Conservation (phyloP, 1,140 invertebrate genomes). For the Hydropsyche tenuis region DNA sequence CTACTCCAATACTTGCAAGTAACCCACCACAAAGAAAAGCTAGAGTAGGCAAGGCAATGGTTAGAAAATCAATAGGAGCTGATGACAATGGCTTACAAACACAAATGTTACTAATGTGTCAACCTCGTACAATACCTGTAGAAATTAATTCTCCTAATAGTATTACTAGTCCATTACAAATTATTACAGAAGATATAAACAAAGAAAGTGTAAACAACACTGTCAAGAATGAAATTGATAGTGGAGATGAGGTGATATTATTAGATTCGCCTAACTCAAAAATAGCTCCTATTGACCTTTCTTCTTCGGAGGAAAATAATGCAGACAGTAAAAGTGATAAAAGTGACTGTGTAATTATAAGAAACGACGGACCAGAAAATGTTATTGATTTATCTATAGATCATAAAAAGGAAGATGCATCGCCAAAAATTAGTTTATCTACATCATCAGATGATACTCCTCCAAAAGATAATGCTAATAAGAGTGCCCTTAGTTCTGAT, state of each 20-base stretch:
- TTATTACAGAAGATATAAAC: slow-evolving; percentile 48
- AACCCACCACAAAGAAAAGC: slow-evolving; percentile 60
- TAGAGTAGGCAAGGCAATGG: slow-evolving; percentile 73
- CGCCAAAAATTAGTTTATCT: slow-evolving; percentile 40
- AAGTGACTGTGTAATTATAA: slow-evolving; percentile 38
- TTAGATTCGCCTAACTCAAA: slow-evolving; percentile 56
- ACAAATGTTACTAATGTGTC: slow-evolving; percentile 56
- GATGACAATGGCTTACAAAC: slow-evolving; percentile 56
- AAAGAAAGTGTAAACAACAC: slow-evolving; percentile 19
- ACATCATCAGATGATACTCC: slow-evolving; percentile 55
- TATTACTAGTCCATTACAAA: slow-evolving; percentile 47
- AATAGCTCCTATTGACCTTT: slow-evolving; percentile 58
- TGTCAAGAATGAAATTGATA: slow-evolving; percentile 56
- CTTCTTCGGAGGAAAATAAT: slow-evolving; percentile 57
- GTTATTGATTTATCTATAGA: slow-evolving; percentile 58
- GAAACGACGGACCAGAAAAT: neutral
- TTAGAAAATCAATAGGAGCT: slow-evolving; percentile 63
- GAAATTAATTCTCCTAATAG: slow-evolving; percentile 39
- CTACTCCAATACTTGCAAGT: slow-evolving; percentile 54
- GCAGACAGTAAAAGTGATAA: slow-evolving; percentile 42
- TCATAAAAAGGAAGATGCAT: slow-evolving; percentile 61
- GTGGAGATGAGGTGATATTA: slow-evolving; percentile 58
- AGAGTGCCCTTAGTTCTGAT: slow-evolving; percentile 5
- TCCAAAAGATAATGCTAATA: slow-evolving; percentile 57
- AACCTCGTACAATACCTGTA: slow-evolving; percentile 46